Percentiles rank a stretch among this genome's conserved stretches.
These are phyloP conservation scores for Leptinotarsa juncta DNA, from an alignment of 2,888 invertebrate genomes.

Conservation along the genomic window DNA sequence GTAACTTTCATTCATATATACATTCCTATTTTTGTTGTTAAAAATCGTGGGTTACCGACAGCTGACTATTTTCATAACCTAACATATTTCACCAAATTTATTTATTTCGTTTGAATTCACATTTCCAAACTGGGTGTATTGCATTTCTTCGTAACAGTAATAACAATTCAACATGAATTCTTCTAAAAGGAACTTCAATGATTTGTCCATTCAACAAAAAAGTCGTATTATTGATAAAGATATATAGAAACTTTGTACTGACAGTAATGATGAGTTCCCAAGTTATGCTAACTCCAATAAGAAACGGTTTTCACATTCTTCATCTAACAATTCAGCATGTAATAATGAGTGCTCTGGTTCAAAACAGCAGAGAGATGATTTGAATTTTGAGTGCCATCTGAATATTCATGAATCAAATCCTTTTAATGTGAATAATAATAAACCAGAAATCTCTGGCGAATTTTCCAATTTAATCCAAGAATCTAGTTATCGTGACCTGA, in stretches of 20 bases:
- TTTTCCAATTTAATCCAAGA: slow-evolving; percentile 11
- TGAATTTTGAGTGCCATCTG: slow-evolving; percentile 2
- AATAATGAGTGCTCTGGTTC: slow-evolving; percentile 19
- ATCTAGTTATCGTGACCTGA: slow-evolving; percentile 19
- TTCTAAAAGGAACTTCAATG: slow-evolving; percentile 22
- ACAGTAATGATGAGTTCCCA: slow-evolving; percentile 21
- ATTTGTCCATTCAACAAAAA: slow-evolving; percentile 19
- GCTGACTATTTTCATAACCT: slow-evolving; percentile 20
- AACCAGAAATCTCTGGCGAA: slow-evolving; percentile 14
- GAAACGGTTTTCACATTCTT: slow-evolving; percentile 18
- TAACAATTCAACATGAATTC: slow-evolving; percentile 20
- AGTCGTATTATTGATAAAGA: slow-evolving; percentile 22
- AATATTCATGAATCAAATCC: background rate
- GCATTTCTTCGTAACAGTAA: slow-evolving; percentile 6
- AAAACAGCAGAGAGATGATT: slow-evolving; percentile 8
- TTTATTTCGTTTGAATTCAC: slow-evolving; percentile 5
- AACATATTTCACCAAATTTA: slow-evolving; percentile 16
- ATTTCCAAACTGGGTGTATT: slow-evolving; percentile 11
- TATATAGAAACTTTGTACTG: slow-evolving; percentile 20
- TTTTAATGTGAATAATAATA: slow-evolving; percentile 4
- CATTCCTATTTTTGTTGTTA: slow-evolving; percentile 16
- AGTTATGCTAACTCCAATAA: slow-evolving; percentile 21
- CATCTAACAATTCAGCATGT: slow-evolving; percentile 2
- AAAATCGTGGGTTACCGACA: slow-evolving; percentile 6
- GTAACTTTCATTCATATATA: slow-evolving; percentile 15